Base-by-base conservation (phyloP, 2,113 vertebrate genomes). In the Syngnathus typhle region DNA sequence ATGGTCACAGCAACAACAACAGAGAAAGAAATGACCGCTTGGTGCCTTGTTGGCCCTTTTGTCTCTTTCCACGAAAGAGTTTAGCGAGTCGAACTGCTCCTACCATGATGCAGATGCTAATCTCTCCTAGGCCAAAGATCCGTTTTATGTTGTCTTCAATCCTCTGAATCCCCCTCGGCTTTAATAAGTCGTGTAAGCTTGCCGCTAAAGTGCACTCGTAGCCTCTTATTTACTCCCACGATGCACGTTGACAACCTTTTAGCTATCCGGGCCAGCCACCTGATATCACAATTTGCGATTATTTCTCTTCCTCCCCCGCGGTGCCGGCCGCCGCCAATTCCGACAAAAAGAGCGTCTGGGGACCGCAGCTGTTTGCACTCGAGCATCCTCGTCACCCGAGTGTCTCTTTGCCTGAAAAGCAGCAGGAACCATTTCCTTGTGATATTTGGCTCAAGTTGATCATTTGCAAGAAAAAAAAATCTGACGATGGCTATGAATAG, bases 291-390 rank as follows among this genome's bases (percentile, higher is more conserved):
- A 68, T 83, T 77, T 71, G 79, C 71, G 75, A 83, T 79, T 61
- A 79, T 85, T 88, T 79, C 74, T 21, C 41, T 41, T 16, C 13
- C 1, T 15, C 7, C 11, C 52, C 21, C 7, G 13, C 21, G 6
- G 56, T 23, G 59, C 78, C 84, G 64, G 68, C 63, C 41, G 84
- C 71, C 64, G 74, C 38, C 73, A 72, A 72, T 69, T 46, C 54
- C 69, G 74, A 69, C 72, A 78, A 73, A 67, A 65, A 43, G 73
- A 81, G 68, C 74, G 74, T 66, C 76, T 38, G 79, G 82, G 69
- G 76, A 85, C 79, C 72, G 80, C 89, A 91, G 90, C 90, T 91
- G 90, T 84, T 79, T 82, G 85, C 75, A 90, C 88, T 90, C 83
- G 16, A 85, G 79, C 59, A 75, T 81, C 71, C 82, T 61, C 70